These are phyloP conservation scores for Sigmodon hispidus DNA, from an alignment of 2,113 vertebrate genomes.

Conservation along the genomic window DNA sequence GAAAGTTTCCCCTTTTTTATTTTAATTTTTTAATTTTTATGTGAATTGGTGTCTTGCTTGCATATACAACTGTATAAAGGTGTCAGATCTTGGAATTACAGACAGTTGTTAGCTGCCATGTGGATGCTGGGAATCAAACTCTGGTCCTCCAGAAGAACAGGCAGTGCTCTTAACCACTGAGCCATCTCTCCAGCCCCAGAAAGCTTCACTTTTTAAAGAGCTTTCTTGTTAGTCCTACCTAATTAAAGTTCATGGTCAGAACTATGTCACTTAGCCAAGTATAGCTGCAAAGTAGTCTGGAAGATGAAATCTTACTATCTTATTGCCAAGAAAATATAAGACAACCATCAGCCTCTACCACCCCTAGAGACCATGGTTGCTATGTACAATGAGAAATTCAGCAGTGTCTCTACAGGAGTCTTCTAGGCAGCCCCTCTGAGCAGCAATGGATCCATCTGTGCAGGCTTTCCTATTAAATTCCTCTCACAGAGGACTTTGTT, in stretches of 20 bases:
- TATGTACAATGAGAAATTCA: not conserved
- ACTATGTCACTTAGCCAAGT: not conserved
- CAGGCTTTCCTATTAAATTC: not conserved
- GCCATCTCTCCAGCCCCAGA: not conserved
- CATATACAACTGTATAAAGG: too few species aligned
- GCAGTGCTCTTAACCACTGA: not conserved
- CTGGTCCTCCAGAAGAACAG: too few species aligned
- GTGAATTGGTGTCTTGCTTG: too few species aligned
- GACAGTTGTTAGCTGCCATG: too few species aligned
- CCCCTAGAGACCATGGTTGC: not conserved
- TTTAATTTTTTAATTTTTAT: too few species aligned
- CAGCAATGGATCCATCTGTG: not conserved
- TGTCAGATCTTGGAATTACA: too few species aligned
- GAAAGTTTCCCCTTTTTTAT: not conserved
- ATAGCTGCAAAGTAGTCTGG: not conserved
- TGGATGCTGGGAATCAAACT: too few species aligned
- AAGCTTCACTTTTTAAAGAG: not conserved
- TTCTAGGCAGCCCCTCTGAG: not conserved
- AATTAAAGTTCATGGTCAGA: not conserved
- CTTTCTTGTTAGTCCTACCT: not conserved
- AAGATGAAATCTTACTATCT: not conserved
- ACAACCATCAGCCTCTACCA: too few species aligned
- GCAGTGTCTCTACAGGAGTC: not conserved
- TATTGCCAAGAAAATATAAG: too few species aligned
- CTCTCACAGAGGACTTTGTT: not conserved